Conservation (phyloP, 2,888 invertebrate genomes). For the Drosophila recens region DNA sequence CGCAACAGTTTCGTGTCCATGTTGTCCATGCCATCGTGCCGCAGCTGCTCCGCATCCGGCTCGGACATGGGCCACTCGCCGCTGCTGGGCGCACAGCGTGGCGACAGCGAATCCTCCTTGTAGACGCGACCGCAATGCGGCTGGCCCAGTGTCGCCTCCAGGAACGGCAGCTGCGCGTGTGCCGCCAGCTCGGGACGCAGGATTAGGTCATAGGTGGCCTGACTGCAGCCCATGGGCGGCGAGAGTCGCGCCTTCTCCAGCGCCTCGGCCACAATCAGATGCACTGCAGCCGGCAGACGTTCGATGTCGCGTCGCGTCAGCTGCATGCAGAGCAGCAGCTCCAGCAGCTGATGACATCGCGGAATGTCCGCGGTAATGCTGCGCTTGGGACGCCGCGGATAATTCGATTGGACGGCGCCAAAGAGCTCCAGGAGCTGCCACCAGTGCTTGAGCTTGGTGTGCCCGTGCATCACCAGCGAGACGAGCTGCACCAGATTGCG, state of each 20-base stretch:
- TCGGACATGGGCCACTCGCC: constrained; percentile 77
- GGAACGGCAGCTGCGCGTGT: constrained; percentile 84
- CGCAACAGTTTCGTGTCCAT: constrained; percentile 88
- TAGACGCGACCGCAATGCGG: constrained; percentile 70
- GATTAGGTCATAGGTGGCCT: constrained; percentile 89
- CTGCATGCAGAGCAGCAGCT: constrained; percentile 83
- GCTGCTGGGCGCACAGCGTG: constrained; percentile 79
- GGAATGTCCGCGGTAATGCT: constrained; percentile 76
- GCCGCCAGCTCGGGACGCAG: constrained; percentile 89
- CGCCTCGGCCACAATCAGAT: constrained; percentile 89
- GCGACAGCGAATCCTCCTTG: constrained; percentile 84
- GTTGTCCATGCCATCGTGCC: constrained; percentile 87
- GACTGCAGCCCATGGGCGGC: constrained; percentile 90
- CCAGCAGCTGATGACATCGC: constrained; percentile 82
- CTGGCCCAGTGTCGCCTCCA: constrained; percentile 36
- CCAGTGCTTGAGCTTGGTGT: constrained; percentile 82
- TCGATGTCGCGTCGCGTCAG: constrained; percentile 88
- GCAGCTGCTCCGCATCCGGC: constrained; percentile 69
- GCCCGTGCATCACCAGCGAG: constrained; percentile 82
- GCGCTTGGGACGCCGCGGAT: constrained; percentile 74
- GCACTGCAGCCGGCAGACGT: constrained; percentile 89
- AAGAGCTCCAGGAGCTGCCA: constrained; percentile 81
- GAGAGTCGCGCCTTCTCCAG: constrained; percentile 89
- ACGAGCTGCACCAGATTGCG: constrained; percentile 89
- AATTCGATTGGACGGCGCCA: constrained; percentile 75